Evolutionary conservation across 1,140 invertebrate genomes (phyloP).

Genomic region (Plutomurus gul): DNA sequence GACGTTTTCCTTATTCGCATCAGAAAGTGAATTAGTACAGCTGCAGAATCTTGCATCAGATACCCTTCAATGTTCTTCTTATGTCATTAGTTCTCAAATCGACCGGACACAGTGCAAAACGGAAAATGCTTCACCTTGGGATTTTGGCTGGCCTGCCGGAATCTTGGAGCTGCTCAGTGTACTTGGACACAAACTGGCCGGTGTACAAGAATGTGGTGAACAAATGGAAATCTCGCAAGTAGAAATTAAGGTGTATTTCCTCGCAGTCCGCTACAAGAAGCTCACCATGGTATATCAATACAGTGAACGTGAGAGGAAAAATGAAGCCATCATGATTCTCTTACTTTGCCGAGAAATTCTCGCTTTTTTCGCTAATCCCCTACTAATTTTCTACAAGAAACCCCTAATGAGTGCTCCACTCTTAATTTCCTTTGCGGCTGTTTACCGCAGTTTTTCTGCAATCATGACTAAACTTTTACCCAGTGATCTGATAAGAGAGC

Average conservation of each 20-base stretch:
- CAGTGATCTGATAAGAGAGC: not conserved
- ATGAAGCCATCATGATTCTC: not conserved
- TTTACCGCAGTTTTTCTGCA: not conserved
- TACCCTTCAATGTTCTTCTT: not conserved
- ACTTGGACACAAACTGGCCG: not conserved
- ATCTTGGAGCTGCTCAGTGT: not conserved
- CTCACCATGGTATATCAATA: not conserved
- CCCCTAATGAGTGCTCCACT: not conserved
- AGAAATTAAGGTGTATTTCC: slow-evolving; percentile 6
- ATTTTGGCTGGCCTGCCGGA: slow-evolving; percentile 8
- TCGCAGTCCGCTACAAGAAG: not conserved
- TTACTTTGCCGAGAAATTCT: not conserved
- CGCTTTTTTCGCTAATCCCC: not conserved
- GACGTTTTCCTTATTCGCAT: not conserved
- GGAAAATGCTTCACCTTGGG: not conserved
- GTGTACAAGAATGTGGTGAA: slow-evolving; percentile 2
- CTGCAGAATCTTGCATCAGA: not conserved
- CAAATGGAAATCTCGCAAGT: slow-evolving; percentile 12
- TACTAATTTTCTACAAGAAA: not conserved
- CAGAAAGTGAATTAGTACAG: not conserved
- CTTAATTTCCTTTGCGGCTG: not conserved
- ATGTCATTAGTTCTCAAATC: not conserved
- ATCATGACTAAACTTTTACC: not conserved
- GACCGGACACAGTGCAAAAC: not conserved
- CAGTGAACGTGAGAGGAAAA: not conserved